These are phyloP conservation scores for Eurytoma californica DNA, from an alignment of 2,888 invertebrate species.

Conservation along the genomic window DNA sequence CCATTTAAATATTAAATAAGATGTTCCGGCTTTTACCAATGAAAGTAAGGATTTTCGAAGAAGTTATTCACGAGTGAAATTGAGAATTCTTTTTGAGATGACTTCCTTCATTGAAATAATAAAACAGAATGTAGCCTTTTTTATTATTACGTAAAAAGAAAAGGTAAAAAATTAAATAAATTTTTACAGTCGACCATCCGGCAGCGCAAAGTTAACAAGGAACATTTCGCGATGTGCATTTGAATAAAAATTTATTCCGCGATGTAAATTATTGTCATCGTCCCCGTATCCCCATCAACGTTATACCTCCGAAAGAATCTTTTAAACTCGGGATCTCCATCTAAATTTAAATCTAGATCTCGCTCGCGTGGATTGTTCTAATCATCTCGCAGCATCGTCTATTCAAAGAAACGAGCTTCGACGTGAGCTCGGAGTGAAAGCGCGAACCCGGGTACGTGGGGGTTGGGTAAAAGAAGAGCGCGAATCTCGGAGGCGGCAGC, in stretches of 20 bases:
- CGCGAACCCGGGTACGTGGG: background rate
- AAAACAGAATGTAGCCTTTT: too few species aligned
- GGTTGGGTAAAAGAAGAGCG: background rate
- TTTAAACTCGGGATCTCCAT: background rate
- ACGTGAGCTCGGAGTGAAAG: conserved; percentile 12
- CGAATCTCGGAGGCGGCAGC: background rate
- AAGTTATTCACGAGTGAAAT: conserved; percentile 16
- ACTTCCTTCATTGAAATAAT: background rate
- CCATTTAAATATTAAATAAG: too few species aligned
- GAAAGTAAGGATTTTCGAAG: background rate
- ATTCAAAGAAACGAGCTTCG: conserved; percentile 46
- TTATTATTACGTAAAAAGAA: too few species aligned
- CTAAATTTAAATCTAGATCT: conserved; percentile 23
- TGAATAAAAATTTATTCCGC: too few species aligned
- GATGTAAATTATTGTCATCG: too few species aligned
- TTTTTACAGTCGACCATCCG: too few species aligned
- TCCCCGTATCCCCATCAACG: background rate
- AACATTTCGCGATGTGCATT: too few species aligned
- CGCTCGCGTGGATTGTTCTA: background rate
- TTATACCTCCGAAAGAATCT: background rate
- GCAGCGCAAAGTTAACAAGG: too few species aligned
- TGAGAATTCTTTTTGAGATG: background rate
- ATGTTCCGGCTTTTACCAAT: too few species aligned
- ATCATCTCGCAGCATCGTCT: conserved; percentile 1
- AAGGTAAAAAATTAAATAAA: too few species aligned